Base-by-base conservation (phyloP, 2,797 vertebrate species). In the Carapus acus region DNA sequence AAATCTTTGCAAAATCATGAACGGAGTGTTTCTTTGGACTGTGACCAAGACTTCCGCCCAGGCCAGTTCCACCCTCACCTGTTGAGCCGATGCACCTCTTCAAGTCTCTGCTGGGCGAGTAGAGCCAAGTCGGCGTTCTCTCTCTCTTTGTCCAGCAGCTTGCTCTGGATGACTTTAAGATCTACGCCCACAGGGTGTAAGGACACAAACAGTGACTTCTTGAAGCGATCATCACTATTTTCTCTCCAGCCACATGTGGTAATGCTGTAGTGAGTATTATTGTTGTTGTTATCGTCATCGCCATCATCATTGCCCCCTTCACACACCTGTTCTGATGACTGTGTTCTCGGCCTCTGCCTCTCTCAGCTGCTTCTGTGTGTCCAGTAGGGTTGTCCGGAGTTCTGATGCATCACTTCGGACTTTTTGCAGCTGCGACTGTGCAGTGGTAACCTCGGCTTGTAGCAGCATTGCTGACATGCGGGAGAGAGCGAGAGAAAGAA, bases 381-480 rank as follows among this genome's bases (percentile, higher is more conserved):
- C 80, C 72, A 89, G 82, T 31, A 91, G 79, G 55, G 69, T 56
- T 68, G 58, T 44, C 43, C 56, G 81, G 41, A 93, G 80, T 3
- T 88, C 91, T 46, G 87, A 57, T 23, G 92, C 88, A 74, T 91
- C 89, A n/a, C 67, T 76, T 63, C 88, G 90, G 19, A 94, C 76
- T 5, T 85, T 83, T 58, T 86, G 88, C 34, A 92, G 82, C 11
- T 78, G 83, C 67, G 74, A 83, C 42, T 88, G 75, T 29, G 11
- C 6, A 29, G 6, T 29, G 6, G 31, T 33, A 55, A 96, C 75
- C 45, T 94, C 88, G 65, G 79, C 82, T 65, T 93, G 90, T 37
- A 96, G 82, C 18, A 82, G 65, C 21, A 1, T 8, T 12, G 22
- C 84, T 84, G 82, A 18, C 48, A 86, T 88, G 21, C 5, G 24